Percentiles rank a stretch among this genome's conserved stretches.
phyloP scores from a whole-genome alignment of 2,888 invertebrate species.

The Zeuzera pyrina region DNA sequence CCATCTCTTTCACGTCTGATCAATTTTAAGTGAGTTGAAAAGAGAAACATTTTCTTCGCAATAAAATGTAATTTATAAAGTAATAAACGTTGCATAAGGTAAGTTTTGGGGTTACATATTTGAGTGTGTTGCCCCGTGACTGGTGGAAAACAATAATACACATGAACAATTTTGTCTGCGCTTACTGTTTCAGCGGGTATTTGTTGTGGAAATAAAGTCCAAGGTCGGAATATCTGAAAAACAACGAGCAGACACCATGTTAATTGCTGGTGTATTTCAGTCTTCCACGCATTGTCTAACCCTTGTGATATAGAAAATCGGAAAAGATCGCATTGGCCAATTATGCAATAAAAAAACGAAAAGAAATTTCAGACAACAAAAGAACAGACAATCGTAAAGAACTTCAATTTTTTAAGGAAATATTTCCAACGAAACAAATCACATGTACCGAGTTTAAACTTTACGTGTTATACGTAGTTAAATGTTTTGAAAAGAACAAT shows the following conservation, averaged over 20 bases:
- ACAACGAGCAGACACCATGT: conserved; percentile 64
- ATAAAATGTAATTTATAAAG: background rate
- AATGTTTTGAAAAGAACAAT: too few relatives aligned
- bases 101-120: conserved; percentile 27
- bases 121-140: conserved; percentile 47
- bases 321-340: too few relatives aligned
- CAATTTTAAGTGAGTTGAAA: too few relatives aligned
- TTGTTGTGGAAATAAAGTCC: conserved; percentile 69
- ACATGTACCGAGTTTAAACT: too few relatives aligned
- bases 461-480: too few relatives aligned
- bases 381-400: too few relatives aligned
- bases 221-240: conserved; percentile 71
- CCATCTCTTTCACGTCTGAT: conserved; percentile 11
- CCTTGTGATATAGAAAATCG: too few relatives aligned
- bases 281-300: conserved; percentile 30
- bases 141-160: conserved; percentile 65
- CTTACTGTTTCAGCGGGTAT: conserved; percentile 69
- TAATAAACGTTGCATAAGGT: conserved; percentile 21
- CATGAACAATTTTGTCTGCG: conserved; percentile 66
- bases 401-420: too few relatives aligned
- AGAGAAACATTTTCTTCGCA: background rate
- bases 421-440: too few relatives aligned
- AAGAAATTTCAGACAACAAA: background rate
- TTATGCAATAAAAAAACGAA: too few relatives aligned
- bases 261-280: conserved; percentile 54